Percentiles rank a stretch among this genome's conserved stretches.
Conservation (phyloP, 92 coral and sea anemone genomes). For the Zoanthus sansibaricus region DNA sequence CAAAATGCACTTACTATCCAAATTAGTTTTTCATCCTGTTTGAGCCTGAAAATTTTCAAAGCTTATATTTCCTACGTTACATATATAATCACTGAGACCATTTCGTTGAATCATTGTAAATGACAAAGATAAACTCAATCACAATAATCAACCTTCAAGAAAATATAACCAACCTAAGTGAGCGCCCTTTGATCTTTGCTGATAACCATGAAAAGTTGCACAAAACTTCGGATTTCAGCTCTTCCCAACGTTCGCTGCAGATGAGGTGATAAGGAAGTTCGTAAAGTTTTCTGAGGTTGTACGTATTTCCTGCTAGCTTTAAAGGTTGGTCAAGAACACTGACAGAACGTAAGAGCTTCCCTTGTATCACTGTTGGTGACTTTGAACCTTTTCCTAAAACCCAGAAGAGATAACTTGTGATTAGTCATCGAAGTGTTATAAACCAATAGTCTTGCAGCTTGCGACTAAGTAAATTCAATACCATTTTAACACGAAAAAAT, state of each 20-base stretch:
- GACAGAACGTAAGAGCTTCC: slow-evolving; percentile 59
- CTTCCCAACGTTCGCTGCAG: slow-evolving; percentile 75
- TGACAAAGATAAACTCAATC: not conserved
- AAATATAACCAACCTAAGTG: slow-evolving; percentile 61
- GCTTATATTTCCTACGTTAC: no score
- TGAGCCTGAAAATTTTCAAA: no score
- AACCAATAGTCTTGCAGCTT: no score
- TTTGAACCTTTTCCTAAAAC: slow-evolving; percentile 18
- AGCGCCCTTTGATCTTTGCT: slow-evolving; percentile 74
- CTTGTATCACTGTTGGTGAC: slow-evolving; percentile 26
- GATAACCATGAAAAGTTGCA: slow-evolving; percentile 85
- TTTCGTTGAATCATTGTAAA: not conserved
- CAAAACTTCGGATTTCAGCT: slow-evolving; percentile 73
- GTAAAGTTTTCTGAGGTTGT: slow-evolving; percentile 84
- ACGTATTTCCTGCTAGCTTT: slow-evolving; percentile 68
- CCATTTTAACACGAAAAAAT: no score
- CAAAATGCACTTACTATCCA: no score
- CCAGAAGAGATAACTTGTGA: not conserved
- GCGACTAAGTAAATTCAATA: no score
- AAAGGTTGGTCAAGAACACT: slow-evolving; percentile 80
- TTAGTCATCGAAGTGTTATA: not conserved
- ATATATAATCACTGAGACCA: not conserved
- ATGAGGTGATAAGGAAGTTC: slow-evolving; percentile 86
- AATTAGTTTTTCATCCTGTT: no score
- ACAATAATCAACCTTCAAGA: not conserved